Evolutionary conservation across 2,113 vertebrate species (phyloP), one percentile per base, ranked within the genome.

Genomic region (Deroptyus accipitrinus): DNA sequence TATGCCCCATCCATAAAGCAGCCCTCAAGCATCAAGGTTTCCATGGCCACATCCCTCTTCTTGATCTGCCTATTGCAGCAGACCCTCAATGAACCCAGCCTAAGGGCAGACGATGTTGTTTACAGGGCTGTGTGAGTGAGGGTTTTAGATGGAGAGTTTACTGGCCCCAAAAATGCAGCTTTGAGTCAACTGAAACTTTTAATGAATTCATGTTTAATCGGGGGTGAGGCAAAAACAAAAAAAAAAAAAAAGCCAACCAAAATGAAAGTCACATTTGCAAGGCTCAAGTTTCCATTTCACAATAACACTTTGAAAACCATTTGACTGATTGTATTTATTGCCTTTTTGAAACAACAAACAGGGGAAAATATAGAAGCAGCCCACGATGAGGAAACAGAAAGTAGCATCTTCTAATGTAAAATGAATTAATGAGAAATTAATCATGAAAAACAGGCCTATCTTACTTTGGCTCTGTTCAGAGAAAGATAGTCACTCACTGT

Each of bases 371-470:
- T 87, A 86, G 9, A n/a, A 59, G 20, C 55, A 61, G 8, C 20
- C 6, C 55, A 55, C 39, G 63, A 37, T 48, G 27, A 78, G 24
- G 69, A 95, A 96, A 81, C 5, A 75, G 31, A 92, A 90, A 83
- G 22, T 33, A 78, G 10, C 28, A 64, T 92, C 42, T 94, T 92
- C 81, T 92, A 86, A 84, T 89, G 91, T 82, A 81, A 93, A 94
- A 84, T 67, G 8, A 93, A 93, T 96, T 93, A 96, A 92, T 77
- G 49, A 83, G 72, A 74, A 92, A 90, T 92, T 93, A 93, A 92
- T 92, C 49, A 77, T 31, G 66, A 86, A 81, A 88, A 94, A 20
- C 13, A 41, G 22, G 46, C 41, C 54, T 74, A 59, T 92, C 90
- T 90, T 88, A 49, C 72, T 35, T 69, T 57, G 28, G 20, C 25